A percentile compares a stretch with the other conserved stretches of the same genome.
Evolutionary conservation across 2,888 invertebrate genomes (phyloP).

Genomic region (Sclerodermus sp.): DNA sequence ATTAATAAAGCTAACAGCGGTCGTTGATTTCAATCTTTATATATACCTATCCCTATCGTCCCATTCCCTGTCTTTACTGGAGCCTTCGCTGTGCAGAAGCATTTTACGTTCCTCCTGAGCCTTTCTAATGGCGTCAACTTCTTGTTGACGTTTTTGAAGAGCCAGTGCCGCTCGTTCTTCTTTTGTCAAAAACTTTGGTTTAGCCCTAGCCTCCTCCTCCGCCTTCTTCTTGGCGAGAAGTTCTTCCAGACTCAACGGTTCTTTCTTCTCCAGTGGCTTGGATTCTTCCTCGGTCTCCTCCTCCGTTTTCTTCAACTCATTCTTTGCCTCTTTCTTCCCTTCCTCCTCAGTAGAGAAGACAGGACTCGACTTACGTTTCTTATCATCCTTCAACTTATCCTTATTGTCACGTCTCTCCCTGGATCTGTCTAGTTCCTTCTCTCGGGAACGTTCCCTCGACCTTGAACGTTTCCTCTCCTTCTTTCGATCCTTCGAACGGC

Average conservation of each 20-base stretch:
- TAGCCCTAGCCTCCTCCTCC: slow-evolving; percentile 91
- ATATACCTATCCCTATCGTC: slow-evolving; percentile 55
- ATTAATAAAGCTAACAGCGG: not conserved
- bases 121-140: slow-evolving; percentile 80
- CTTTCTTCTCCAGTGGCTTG: slow-evolving; percentile 61
- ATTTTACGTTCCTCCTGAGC: slow-evolving; percentile 65
- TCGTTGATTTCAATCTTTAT: not conserved
- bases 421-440: slow-evolving; percentile 33
- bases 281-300: slow-evolving; percentile 44
- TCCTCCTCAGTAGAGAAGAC: slow-evolving; percentile 56
- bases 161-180: slow-evolving; percentile 92
- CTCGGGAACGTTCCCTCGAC: slow-evolving; percentile 41
- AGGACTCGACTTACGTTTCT: slow-evolving; percentile 54
- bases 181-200: slow-evolving; percentile 96
- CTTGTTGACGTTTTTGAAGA: slow-evolving; percentile 83
- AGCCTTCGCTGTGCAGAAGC: slow-evolving; percentile 39
- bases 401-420: slow-evolving; percentile 37
- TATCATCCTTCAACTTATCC: slow-evolving; percentile 49
- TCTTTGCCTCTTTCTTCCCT: slow-evolving; percentile 43
- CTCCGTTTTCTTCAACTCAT: slow-evolving; percentile 46
- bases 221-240: slow-evolving; percentile 93
- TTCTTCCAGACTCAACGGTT: slow-evolving; percentile 95
- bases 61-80: slow-evolving; percentile 56
- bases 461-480: slow-evolving; percentile 43
- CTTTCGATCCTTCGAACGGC: slow-evolving; percentile 45